Base-by-base conservation (phyloP, 2,113 vertebrate species). In the Ptilorrhoa leucosticta region DNA sequence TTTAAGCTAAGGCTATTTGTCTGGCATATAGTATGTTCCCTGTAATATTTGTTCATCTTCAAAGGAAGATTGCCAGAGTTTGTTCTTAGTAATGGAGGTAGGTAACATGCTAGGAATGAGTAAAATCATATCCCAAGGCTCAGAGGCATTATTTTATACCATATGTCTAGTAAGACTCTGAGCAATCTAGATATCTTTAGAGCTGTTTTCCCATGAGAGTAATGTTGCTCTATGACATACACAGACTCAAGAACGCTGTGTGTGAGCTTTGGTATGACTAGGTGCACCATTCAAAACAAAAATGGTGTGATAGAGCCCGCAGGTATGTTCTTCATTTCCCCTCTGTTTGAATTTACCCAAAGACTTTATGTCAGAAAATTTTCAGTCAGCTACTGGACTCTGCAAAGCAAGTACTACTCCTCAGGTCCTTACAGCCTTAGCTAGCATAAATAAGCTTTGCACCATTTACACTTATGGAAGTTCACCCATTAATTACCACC, bases 101-200 rank as follows among this genome's bases (percentile, higher is more conserved):
- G 60, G 83, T 85, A 93, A 94, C 72, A 75, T 42, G 13, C 60
- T 26, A 93, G 72, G 79, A 87, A 90, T 89, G 83, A 95, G 53
- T 92, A 87, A 96, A 96, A 96, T 88, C 90, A 45, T 91, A 83
- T 83, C 92, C 63, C 40, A 23, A 83, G 92, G 84, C 93, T 94
- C 87, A 93, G 39, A 78, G 47, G 31, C 40, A 48, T 89, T 94
- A 57, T 92, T 93, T 92, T 92, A 24, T 73, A 50, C 48, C 50
- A 40, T 78, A 91, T 83, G 56, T 90, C 45, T 65, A 40, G 58
- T 83, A 90, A 78, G 71, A 66, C 28, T 56, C 45, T 90, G 45
- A 77, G 65, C 69, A 94, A 76, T 81, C 40, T 61, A 76, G 81
- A 45, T 61, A 83, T 45, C 50, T 23, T 81, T 68, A 91, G 72